Conservation (phyloP, 2,888 invertebrate genomes). For the Pachymerium ferrugineum region DNA sequence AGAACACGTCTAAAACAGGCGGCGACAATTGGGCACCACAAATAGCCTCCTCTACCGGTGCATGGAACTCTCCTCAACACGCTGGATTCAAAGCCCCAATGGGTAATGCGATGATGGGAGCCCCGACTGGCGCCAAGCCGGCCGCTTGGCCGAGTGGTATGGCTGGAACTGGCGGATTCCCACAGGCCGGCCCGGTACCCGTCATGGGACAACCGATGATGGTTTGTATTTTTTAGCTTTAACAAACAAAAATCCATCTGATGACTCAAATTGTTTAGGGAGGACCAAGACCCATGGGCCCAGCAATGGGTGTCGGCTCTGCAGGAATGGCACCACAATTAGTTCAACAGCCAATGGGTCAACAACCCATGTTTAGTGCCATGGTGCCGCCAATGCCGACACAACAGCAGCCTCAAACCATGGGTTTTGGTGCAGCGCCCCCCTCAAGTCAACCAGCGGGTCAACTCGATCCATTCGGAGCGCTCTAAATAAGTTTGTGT, state of each 20-base stretch:
- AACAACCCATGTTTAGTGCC: slow-evolving; percentile 32
- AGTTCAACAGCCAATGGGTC: slow-evolving; percentile 32
- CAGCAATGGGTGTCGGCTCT: slow-evolving; percentile 24
- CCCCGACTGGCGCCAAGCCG: slow-evolving; percentile 28
- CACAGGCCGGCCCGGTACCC: slow-evolving; percentile 25
- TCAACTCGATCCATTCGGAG: slow-evolving; percentile 37
- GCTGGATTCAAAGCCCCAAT: slow-evolving; percentile 34
- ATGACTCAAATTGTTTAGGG: no score
- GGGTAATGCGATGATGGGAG: slow-evolving; percentile 21
- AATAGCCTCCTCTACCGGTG: slow-evolving; percentile 35
- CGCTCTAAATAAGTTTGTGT: slow-evolving; percentile 30
- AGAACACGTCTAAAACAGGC: slow-evolving; percentile 74
- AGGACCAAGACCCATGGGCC: slow-evolving; percentile 56
- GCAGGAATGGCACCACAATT: slow-evolving; percentile 29
- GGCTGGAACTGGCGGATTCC: slow-evolving; percentile 33
- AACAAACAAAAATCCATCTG: background rate
- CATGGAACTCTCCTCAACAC: slow-evolving; percentile 37
- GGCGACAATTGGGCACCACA: slow-evolving; percentile 73
- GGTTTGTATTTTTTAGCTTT: background rate
- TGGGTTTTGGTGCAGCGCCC: background rate
- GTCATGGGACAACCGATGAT: slow-evolving; percentile 17
- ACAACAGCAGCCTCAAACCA: slow-evolving; percentile 23
- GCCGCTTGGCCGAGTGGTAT: slow-evolving; percentile 36
- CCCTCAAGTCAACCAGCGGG: background rate
- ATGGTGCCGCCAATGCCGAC: slow-evolving; percentile 28